Base-by-base conservation (phyloP, 2,797 vertebrate genomes). In the Falco columbarius region DNA sequence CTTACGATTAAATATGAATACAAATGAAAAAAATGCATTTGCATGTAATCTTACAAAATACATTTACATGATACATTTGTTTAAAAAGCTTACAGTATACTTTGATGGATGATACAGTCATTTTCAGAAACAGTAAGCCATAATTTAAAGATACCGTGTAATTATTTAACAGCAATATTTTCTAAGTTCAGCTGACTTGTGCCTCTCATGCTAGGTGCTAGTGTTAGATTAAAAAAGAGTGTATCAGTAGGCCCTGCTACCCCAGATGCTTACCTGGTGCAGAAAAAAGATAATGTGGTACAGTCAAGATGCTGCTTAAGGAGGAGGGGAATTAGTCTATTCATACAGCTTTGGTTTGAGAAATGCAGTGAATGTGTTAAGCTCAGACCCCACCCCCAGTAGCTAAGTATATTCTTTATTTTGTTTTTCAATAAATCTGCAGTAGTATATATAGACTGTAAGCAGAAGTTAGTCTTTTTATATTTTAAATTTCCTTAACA, bases 111-210 rank as follows among this genome's bases (percentile, higher is more conserved):
- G 89, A 74, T 62, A 68, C 54, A 97, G 86, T 47, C 62, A 81
- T 95, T 94, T 96, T 87, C 65, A 75, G 75, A 95, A 95, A 89
- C 86, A 95, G 84, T 58, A 92, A 91, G 52, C 52, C 32, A 82
- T 89, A 92, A 94, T 96, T 96, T 97, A 89, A 91, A 91, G 86
- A 88, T 49, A 80, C 24, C 70, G 17, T 90, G 32, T 91, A 94
- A 97, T 96, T 94, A 95, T 91, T 95, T 93, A 95, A 42, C 74
- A 91, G 68, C 75, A 95, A 47, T 89, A 83, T 93, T 96, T 96
- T 85, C 75, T 56, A 92, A 82, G 72, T 91, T 96, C 65, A 77
- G 34, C 34, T 92, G 81, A 81, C 58, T 96, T 71, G 46, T 81
- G 42, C 23, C 32, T 87, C 73, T 91, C 29, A 14, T 54, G 29